Conservation (phyloP, 2,797 vertebrate species). For the Morelia viridis region DNA sequence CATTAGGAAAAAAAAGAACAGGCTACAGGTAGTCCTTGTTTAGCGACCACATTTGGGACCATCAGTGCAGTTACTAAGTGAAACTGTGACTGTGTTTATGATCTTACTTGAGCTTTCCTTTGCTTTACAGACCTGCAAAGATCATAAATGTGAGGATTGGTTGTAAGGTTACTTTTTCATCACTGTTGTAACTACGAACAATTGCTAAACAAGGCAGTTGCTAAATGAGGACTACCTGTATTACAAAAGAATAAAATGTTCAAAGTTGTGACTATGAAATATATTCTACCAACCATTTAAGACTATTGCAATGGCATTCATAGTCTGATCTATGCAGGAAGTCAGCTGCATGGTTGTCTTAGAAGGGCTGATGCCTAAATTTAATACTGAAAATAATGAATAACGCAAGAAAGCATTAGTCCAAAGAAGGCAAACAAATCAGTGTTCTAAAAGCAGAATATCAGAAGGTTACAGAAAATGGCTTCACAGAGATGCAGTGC, state of each 20-base stretch:
- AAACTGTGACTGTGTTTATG: too few species aligned
- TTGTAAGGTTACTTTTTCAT: too few species aligned
- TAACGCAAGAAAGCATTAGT: constrained; percentile 55
- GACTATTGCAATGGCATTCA: neutral
- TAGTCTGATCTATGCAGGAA: constrained; percentile 28
- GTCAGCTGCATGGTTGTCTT: constrained; percentile 25
- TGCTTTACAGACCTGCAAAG: too few species aligned
- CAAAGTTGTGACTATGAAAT: neutral
- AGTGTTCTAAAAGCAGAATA: constrained; percentile 44
- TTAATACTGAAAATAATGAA: constrained; percentile 58
- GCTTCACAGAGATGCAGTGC: constrained; percentile 32
- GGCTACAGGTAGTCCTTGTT: too few species aligned
- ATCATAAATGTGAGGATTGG: too few species aligned
- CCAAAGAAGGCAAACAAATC: constrained; percentile 46
- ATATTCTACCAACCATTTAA: neutral
- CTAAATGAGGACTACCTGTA: too few species aligned
- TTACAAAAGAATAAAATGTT: neutral
- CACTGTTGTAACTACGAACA: too few species aligned
- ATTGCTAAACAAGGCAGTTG: too few species aligned
- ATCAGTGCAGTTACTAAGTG: too few species aligned
- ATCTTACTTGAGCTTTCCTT: too few species aligned
- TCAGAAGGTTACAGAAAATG: constrained; percentile 24
- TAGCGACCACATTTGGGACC: too few species aligned
- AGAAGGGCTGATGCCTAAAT: constrained; percentile 34
- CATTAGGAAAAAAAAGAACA: neutral